Conservation (phyloP, 1,140 invertebrate genomes). For the Adelges cooleyi region DNA sequence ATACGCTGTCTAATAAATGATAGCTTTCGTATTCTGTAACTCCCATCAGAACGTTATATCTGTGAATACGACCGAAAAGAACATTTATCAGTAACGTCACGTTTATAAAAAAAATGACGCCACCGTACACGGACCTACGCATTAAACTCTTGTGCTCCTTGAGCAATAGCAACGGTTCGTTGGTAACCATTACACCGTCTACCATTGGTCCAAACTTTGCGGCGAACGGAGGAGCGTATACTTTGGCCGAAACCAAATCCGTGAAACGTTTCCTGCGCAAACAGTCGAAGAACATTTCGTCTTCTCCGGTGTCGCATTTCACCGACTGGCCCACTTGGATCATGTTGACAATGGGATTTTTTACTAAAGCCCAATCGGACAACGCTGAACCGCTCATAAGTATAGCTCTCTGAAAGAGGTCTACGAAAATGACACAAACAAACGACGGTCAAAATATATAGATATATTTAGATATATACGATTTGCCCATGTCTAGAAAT, state of each 20-base stretch:
- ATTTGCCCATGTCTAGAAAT: background rate
- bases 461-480: background rate
- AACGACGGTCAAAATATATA: background rate
- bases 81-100: background rate
- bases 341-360: constrained; percentile 64
- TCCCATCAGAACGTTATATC: constrained; percentile 79
- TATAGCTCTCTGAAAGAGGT: constrained; percentile 80
- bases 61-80: constrained; percentile 36
- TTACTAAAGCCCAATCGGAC: constrained; percentile 75
- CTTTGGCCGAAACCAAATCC: constrained; percentile 59
- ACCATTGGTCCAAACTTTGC: constrained; percentile 68
- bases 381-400: constrained; percentile 89
- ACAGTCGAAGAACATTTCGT: constrained; percentile 45
- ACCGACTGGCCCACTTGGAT: constrained; percentile 66
- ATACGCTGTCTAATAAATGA: constrained; percentile 62
- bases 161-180: constrained; percentile 44
- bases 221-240: constrained; percentile 49
- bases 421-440: constrained; percentile 42
- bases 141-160: constrained; percentile 5
- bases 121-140: background rate
- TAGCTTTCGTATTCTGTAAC: constrained; percentile 79
- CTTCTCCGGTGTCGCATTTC: constrained; percentile 55
- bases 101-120: background rate
- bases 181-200: constrained; percentile 70
- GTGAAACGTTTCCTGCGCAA: constrained; percentile 49